These are phyloP conservation scores for Melipona bicolor DNA, from an alignment of 2,888 invertebrate genomes.

Conservation along the genomic window DNA sequence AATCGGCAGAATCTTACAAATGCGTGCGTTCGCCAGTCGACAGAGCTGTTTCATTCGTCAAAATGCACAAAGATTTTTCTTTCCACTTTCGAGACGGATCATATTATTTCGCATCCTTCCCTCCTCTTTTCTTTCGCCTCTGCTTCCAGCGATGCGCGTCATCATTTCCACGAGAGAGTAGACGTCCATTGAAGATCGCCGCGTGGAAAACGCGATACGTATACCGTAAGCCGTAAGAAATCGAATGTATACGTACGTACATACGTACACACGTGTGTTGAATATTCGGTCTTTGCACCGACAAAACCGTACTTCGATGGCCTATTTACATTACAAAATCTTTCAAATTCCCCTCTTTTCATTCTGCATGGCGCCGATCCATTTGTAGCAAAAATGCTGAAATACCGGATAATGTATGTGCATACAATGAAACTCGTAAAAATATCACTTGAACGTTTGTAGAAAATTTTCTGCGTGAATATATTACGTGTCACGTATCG, in stretches of 20 bases:
- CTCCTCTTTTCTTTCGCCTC: not conserved
- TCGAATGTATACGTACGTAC: slow-evolving; percentile 2
- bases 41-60: no score
- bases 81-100: not conserved
- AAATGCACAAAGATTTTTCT: slow-evolving; percentile 16
- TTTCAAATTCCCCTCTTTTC: not conserved
- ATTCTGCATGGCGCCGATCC: not conserved
- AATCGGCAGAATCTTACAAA: no score
- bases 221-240: not conserved
- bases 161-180: slow-evolving; percentile 39
- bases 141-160: slow-evolving; percentile 6
- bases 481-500: no score
- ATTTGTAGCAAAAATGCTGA: not conserved
- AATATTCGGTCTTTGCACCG: not conserved
- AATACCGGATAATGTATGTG: no score
- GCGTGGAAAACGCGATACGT: slow-evolving; percentile 23
- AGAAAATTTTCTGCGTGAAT: not conserved
- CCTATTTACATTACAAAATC: not conserved
- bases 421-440: not conserved
- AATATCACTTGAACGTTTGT: not conserved
- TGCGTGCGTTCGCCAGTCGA: no score
- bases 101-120: not conserved
- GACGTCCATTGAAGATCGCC: slow-evolving; percentile 29
- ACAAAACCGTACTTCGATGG: not conserved
- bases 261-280: no score